Evolutionary conservation across 2,113 vertebrate genomes (phyloP), one percentile per base, ranked within the genome.

Genomic region (Malurus alboscapulatus): DNA sequence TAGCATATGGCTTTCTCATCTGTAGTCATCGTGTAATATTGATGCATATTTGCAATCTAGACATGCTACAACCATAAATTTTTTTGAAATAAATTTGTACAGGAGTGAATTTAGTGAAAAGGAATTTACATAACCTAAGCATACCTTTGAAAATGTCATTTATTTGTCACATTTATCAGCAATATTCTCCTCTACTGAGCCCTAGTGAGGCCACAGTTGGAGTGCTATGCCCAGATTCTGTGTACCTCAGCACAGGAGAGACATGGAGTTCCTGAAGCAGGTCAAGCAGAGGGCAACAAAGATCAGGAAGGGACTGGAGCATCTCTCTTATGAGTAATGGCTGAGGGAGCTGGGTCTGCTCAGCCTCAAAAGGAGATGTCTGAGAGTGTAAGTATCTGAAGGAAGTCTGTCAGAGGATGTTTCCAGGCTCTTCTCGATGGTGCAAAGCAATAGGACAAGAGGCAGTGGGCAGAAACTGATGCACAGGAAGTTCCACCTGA

Each of bases 381-480:
- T 48, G 26, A 32, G 14, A 34, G 20, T 22, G 0, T 6, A 53
- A 40, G 38, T 10, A 40, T 45, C 11, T 34, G 54, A 47, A 75
- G 20, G 20, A 9, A 61, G 2, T 3, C 12, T 65, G 67, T 27
- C 20, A 72, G 54, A 61, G 12, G 29, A 30, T 2, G 16, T 9
- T 12, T n/a, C 14, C 54, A 75, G 53, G 54, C 69, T 61, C 54
- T 34, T 29, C 24, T 75, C 0, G 0, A 27, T 34, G 20, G 12
- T 68, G 17, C 14, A 25, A 42, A 10, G 25, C 25, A 47, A 21
- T 1, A 32, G 47, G 13, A 68, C n/a, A 42, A 22, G n/a, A 75
- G 20, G n/a, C 40, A 82, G 32, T 0, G 2, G n/a, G 29, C 3
- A 2, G 20, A 54, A 38, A 22, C 13, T 6, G 47, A 30, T 26